A percentile compares a stretch with the other conserved stretches of the same genome.
phyloP scores from a whole-genome alignment of 2,113 vertebrate species.

The Phodopus roborovskii region DNA sequence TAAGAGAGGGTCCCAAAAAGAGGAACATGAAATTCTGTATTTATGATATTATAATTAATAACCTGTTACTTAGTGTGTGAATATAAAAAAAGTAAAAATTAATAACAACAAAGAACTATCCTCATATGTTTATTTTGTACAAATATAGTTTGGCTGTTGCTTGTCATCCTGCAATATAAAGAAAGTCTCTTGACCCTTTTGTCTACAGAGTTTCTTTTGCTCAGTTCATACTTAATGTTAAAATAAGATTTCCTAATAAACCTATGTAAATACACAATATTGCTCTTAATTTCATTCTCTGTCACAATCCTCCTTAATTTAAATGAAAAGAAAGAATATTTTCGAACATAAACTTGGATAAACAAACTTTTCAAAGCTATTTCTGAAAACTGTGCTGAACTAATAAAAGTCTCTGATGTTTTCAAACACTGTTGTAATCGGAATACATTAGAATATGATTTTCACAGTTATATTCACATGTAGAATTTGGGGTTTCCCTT shows the following conservation, averaged over 20 bases:
- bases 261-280: neutral
- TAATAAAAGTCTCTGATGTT: slow-evolving; percentile 23
- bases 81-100: neutral
- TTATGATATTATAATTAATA: neutral
- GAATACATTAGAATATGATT: slow-evolving; percentile 39
- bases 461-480: slow-evolving; percentile 31
- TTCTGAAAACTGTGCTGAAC: slow-evolving; percentile 34
- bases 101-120: neutral
- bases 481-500: neutral
- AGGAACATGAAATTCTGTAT: neutral
- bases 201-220: neutral
- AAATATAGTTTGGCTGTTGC: neutral
- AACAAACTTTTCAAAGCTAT: slow-evolving; percentile 52
- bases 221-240: neutral
- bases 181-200: neutral
- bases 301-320: neutral
- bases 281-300: neutral
- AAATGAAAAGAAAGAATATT: slow-evolving; percentile 56
- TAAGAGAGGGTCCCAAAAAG: neutral
- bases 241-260: neutral
- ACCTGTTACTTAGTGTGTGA: neutral
- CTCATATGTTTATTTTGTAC: neutral
- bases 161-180: neutral
- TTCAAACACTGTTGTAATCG: slow-evolving; percentile 34
- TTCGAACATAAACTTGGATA: neutral